A percentile compares a stretch with the other conserved stretches of the same genome.
Evolutionary conservation across 2,888 invertebrate species (phyloP).

Genomic region (Chrysolina haemoptera): DNA sequence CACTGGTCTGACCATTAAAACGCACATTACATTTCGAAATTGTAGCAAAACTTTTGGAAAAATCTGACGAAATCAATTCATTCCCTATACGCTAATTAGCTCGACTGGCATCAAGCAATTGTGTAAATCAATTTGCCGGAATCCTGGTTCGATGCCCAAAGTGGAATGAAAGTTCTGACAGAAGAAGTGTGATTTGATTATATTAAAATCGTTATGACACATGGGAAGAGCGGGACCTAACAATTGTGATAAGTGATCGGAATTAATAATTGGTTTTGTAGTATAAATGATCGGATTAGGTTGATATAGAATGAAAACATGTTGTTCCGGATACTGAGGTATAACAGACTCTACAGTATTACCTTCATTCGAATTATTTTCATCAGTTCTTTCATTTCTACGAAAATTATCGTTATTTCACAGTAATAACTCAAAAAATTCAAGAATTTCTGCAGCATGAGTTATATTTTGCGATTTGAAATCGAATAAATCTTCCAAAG

Average conservation of each 20-base stretch:
- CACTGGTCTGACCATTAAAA: slow-evolving; percentile 27
- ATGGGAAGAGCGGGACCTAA: background rate
- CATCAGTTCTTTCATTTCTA: background rate
- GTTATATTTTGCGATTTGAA: background rate
- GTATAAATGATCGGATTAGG: background rate
- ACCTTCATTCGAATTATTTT: background rate
- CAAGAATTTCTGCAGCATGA: background rate
- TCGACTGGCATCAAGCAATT: background rate
- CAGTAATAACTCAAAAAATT: background rate
- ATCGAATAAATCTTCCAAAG: background rate
- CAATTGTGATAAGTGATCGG: background rate
- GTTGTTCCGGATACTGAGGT: background rate
- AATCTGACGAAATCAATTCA: background rate
- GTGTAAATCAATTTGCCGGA: slow-evolving; percentile 5
- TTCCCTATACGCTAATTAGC: background rate
- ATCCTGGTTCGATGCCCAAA: background rate
- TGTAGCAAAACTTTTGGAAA: slow-evolving; percentile 6
- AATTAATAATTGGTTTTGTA: background rate
- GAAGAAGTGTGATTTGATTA: background rate
- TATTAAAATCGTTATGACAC: background rate
- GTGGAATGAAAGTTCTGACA: slow-evolving; percentile 6
- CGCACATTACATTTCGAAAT: slow-evolving; percentile 34
- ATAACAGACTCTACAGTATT: background rate
- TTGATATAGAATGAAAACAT: slow-evolving; percentile 2
- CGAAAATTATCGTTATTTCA: no score